Conservation (phyloP, 1,140 invertebrate genomes). For the Penaeus japonicus region DNA sequence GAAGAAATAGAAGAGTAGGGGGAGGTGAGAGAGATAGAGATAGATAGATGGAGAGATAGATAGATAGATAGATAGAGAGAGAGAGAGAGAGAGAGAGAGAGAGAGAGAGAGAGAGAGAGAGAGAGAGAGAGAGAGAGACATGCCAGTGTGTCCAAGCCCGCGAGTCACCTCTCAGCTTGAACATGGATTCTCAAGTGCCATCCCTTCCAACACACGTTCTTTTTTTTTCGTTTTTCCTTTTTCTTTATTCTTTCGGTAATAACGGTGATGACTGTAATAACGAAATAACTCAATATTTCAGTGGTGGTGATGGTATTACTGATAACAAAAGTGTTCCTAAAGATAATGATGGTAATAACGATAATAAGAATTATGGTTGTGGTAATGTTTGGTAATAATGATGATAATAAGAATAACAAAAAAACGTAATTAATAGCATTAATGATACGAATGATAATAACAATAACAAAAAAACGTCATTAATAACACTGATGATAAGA, state of each 20-base stretch:
- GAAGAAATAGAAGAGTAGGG: background rate
- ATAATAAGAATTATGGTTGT: background rate
- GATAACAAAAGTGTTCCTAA: no score
- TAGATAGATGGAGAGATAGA: background rate
- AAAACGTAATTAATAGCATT: background rate
- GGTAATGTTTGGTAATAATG: background rate
- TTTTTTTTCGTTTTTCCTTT: no score
- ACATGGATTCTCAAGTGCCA: no score
- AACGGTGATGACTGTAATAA: no score
- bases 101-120: background rate
- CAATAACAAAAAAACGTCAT: background rate
- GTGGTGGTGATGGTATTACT: no score
- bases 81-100: conserved; percentile 2
- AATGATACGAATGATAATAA: background rate
- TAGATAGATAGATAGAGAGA: background rate
- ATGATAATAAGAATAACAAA: background rate
- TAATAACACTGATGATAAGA: no score
- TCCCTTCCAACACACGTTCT: no score
- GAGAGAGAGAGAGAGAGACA: no score
- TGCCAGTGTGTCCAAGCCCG: background rate
- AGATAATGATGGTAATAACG: no score
- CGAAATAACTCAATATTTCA: no score
- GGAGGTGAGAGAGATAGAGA: background rate
- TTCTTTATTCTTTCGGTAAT: no score
- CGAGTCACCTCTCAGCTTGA: background rate